Percentiles rank a stretch among this genome's conserved stretches.
phyloP scores from a whole-genome alignment of 2,888 invertebrate species.

The Mayetiola destructor region DNA sequence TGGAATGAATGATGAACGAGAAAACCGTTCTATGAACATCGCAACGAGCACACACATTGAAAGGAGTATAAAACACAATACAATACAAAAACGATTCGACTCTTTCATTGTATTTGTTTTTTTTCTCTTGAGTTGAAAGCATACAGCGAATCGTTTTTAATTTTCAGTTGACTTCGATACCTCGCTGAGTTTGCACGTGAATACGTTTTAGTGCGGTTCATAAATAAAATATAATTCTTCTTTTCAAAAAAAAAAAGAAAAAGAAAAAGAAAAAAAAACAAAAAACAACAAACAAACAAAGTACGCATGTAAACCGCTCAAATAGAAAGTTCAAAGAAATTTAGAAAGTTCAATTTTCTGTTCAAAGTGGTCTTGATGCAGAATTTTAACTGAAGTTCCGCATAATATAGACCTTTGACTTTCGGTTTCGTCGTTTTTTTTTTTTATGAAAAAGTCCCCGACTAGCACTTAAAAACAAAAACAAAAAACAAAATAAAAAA shows the following conservation, averaged over 20 bases:
- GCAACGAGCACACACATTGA: not conserved
- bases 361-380: too few relatives aligned
- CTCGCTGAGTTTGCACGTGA: conserved; percentile 37
- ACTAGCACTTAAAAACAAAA: too few relatives aligned
- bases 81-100: too few relatives aligned
- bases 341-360: too few relatives aligned
- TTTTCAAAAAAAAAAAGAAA: not conserved
- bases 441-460: too few relatives aligned
- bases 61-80: too few relatives aligned
- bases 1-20: not conserved
- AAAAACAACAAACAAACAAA: not conserved
- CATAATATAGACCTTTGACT: too few relatives aligned
- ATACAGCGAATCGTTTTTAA: conserved; percentile 13
- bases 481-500: too few relatives aligned
- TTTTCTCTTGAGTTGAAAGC: conserved; percentile 9
- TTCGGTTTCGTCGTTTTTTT: too few relatives aligned
- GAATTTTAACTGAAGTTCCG: too few relatives aligned
- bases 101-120: too few relatives aligned
- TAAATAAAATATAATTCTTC: conserved; percentile 8
- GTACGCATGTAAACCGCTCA: conserved; percentile 2
- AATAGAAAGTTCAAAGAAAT: not conserved
- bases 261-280: not conserved
- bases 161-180: conserved; percentile 37
- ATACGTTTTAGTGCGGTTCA: conserved; percentile 16
- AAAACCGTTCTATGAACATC: not conserved